A percentile compares a stretch with the other conserved stretches of the same genome.
Conservation (phyloP, 2,113 vertebrate genomes). For the Myanophis thanlyinensis region DNA sequence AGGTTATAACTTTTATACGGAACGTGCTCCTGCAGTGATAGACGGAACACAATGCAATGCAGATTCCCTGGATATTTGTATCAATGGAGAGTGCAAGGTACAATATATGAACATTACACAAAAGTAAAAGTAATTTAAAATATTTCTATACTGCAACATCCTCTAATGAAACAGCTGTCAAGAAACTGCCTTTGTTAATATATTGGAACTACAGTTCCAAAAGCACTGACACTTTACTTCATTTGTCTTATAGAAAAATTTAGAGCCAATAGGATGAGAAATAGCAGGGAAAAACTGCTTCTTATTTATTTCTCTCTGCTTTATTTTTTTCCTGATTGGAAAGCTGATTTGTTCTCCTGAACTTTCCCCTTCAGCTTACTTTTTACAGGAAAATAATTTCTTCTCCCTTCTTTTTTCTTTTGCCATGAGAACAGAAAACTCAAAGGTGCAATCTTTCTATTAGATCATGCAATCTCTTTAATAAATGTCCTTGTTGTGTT, state of each 20-base stretch:
- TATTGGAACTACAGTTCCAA: not conserved
- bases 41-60: slow-evolving; percentile 95
- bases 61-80: slow-evolving; percentile 97
- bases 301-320: not conserved
- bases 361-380: not conserved
- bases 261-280: not conserved
- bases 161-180: not conserved
- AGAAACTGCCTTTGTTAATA: not conserved
- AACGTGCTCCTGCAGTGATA: slow-evolving; percentile 93
- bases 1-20: slow-evolving; percentile 99
- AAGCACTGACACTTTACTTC: not conserved
- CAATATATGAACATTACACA: slow-evolving; percentile 34
- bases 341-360: not conserved
- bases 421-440: not conserved
- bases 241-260: not conserved
- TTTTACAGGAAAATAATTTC: not conserved
- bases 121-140: not conserved
- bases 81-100: slow-evolving; percentile 99
- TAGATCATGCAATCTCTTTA: not conserved
- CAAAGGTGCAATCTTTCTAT: not conserved
- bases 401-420: not conserved
- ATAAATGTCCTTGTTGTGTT: not conserved
- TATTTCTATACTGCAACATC: not conserved
- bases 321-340: not conserved
- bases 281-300: not conserved